phyloP scores from a whole-genome alignment of 2,888 invertebrate genomes.

The Mythimna pallens region DNA sequence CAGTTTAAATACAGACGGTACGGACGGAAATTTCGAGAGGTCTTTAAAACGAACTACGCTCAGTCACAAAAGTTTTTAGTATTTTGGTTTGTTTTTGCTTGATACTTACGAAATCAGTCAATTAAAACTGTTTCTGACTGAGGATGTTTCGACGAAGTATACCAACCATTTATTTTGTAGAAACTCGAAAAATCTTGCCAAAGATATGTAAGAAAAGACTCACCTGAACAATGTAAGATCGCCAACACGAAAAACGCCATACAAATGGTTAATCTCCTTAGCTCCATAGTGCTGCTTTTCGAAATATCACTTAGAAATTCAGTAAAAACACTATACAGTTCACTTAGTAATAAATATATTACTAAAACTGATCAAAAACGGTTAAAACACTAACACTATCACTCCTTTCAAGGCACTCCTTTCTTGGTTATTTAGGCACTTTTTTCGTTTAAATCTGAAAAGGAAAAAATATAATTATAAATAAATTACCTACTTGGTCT shows the following conservation, averaged over 20 bases:
- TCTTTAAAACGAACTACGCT: not conserved
- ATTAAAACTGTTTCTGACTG: not conserved
- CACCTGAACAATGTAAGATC: conserved; percentile 83
- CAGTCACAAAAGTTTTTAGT: not conserved
- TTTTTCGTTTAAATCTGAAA: conserved; percentile 76
- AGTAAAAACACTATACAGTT: conserved; percentile 69
- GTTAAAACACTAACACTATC: conserved; percentile 77
- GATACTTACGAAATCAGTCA: not conserved
- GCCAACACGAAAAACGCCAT: conserved; percentile 78
- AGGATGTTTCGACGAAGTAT: not conserved
- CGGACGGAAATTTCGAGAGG: not conserved
- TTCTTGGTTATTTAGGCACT: conserved; percentile 78
- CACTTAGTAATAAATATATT: conserved; percentile 67
- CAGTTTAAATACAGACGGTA: not conserved
- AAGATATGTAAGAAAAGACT: conserved; percentile 30
- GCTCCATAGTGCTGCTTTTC: conserved; percentile 76
- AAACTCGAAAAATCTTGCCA: not conserved
- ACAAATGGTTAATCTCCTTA: conserved; percentile 77
- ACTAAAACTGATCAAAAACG: conserved; percentile 65
- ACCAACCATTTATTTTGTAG: not conserved
- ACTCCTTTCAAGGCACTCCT: conserved; percentile 87
- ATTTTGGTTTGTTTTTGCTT: not conserved
- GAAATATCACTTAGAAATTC: conserved; percentile 69
- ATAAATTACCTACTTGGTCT: not conserved
- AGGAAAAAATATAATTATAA: conserved; percentile 53